Percentiles rank a stretch among this genome's conserved stretches.
Conservation (phyloP, 2,797 vertebrate genomes). For the Synanceia verrucosa region DNA sequence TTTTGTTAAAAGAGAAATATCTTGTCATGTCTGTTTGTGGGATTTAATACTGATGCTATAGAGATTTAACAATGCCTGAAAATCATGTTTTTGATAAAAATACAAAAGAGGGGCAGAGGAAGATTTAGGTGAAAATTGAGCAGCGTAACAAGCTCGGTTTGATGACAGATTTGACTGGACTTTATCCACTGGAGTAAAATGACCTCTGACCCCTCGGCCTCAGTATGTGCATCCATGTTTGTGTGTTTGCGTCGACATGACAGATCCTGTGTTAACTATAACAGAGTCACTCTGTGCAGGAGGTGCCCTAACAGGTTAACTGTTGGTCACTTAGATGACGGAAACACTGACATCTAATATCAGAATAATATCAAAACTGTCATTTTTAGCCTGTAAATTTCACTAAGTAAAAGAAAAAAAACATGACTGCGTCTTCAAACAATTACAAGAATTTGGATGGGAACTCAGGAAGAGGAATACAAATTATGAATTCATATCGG, state of each 20-base stretch:
- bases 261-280: background rate
- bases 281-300: background rate
- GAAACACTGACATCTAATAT: no score
- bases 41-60: background rate
- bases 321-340: background rate
- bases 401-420: background rate
- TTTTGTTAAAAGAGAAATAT: background rate
- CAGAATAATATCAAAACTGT: background rate
- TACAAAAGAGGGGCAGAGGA: background rate
- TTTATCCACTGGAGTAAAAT: constrained; percentile 43
- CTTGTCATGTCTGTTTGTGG: background rate
- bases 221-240: constrained; percentile 21
- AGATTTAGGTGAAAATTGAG: background rate
- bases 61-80: background rate
- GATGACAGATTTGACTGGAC: constrained; percentile 11
- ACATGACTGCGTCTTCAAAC: background rate
- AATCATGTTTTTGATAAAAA: background rate
- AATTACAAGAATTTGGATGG: background rate
- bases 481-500: constrained; percentile 36
- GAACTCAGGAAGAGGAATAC: background rate
- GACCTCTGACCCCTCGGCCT: constrained; percentile 38
- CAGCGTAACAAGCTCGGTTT: constrained; percentile 4
- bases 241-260: background rate
- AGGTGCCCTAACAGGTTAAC: background rate
- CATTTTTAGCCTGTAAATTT: background rate